phyloP scores from a whole-genome alignment of 1,140 invertebrate genomes.

The Pseudomyrmex sp. region DNA sequence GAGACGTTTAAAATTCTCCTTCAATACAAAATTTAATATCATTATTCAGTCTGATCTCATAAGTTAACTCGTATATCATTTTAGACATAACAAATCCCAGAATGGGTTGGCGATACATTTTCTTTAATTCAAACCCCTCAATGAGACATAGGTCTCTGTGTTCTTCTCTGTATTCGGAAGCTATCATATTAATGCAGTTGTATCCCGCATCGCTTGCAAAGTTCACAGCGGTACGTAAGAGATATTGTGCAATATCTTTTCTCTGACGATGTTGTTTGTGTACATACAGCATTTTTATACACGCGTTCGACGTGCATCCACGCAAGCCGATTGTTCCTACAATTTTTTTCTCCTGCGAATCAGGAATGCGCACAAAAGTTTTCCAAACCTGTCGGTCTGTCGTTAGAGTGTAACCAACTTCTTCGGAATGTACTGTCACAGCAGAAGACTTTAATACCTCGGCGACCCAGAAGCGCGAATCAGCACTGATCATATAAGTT shows the following conservation, averaged over 20 bases:
- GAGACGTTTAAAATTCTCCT: too few relatives aligned
- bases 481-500: slow-evolving; percentile 84
- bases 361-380: slow-evolving; percentile 72
- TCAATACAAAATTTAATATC: slow-evolving; percentile 68
- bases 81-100: slow-evolving; percentile 82
- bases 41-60: slow-evolving; percentile 77
- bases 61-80: slow-evolving; percentile 84
- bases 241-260: slow-evolving; percentile 82
- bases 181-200: slow-evolving; percentile 83
- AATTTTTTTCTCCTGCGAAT: slow-evolving; percentile 79
- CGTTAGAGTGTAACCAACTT: slow-evolving; percentile 80
- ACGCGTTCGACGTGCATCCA: slow-evolving; percentile 82
- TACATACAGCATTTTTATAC: slow-evolving; percentile 86
- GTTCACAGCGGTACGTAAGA: slow-evolving; percentile 83
- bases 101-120: slow-evolving; percentile 85
- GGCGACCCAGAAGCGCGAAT: slow-evolving; percentile 85
- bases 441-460: slow-evolving; percentile 82
- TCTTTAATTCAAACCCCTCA: slow-evolving; percentile 85
- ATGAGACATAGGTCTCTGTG: slow-evolving; percentile 85
- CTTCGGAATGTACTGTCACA: slow-evolving; percentile 70
- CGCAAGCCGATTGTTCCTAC: slow-evolving; percentile 84
- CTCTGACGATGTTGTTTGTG: slow-evolving; percentile 80
- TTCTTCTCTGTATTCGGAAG: slow-evolving; percentile 85
- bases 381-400: slow-evolving; percentile 79
- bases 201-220: slow-evolving; percentile 85